A percentile compares a stretch with the other conserved stretches of the same genome.
These are phyloP conservation scores for Drosophila virilis DNA, from an alignment of 1,140 invertebrate genomes.

Conservation along the genomic window DNA sequence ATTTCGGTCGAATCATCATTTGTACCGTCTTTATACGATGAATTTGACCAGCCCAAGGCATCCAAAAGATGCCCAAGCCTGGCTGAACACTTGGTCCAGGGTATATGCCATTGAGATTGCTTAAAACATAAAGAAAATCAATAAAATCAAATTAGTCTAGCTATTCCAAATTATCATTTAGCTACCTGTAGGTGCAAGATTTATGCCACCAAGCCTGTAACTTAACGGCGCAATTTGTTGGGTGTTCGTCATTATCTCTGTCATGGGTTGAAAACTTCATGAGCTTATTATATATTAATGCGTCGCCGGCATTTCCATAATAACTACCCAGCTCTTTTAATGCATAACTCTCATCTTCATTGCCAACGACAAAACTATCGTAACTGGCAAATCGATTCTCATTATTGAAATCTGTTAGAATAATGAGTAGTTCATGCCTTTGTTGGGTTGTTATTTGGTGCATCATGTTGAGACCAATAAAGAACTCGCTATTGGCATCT, in stretches of 20 bases:
- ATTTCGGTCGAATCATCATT: not conserved
- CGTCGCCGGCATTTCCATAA: not conserved
- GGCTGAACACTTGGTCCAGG: too few species aligned
- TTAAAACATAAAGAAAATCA: not conserved
- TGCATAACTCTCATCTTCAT: not conserved
- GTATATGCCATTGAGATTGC: slow-evolving; percentile 2
- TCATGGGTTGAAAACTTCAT: slow-evolving; percentile 22
- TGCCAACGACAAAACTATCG: slow-evolving; percentile 12
- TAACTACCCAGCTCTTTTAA: not conserved
- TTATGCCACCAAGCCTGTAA: slow-evolving; percentile 13
- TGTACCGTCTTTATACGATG: not conserved
- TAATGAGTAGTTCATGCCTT: not conserved
- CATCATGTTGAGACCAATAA: slow-evolving; percentile 6
- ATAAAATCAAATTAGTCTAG: not conserved
- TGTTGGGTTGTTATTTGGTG: slow-evolving; percentile 3
- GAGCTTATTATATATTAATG: not conserved
- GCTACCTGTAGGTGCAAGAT: not conserved
- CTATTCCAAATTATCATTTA: not conserved
- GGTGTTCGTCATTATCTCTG: not conserved
- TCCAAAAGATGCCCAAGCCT: not conserved
- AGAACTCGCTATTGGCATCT: not conserved
- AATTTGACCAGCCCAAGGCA: too few species aligned
- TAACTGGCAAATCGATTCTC: not conserved
- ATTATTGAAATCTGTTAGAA: not conserved
- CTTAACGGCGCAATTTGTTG: not conserved